phyloP scores from a whole-genome alignment of 2,888 invertebrate species.

The Lepeophtheirus nordmannii region DNA sequence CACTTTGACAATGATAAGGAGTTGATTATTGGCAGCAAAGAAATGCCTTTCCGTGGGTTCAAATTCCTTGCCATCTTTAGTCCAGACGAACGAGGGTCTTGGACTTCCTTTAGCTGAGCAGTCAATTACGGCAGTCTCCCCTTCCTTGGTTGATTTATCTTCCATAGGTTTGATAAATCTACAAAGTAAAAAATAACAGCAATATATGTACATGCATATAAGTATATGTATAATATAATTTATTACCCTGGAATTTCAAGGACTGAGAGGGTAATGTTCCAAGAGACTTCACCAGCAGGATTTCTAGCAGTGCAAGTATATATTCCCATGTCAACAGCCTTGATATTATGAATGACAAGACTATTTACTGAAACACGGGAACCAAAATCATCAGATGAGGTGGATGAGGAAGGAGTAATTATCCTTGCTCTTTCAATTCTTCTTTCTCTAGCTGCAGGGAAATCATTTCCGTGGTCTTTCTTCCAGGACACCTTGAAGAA shows the following conservation, averaged over 20 bases:
- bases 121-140: constrained; percentile 68
- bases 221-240: neutral
- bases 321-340: constrained; percentile 69
- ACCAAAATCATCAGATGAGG: constrained; percentile 8
- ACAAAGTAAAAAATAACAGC: neutral
- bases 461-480: constrained; percentile 71
- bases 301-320: constrained; percentile 88
- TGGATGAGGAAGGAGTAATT: constrained; percentile 42
- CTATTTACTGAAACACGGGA: constrained; percentile 64
- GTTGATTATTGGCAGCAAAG: constrained; percentile 68
- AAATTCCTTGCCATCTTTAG: constrained; percentile 51
- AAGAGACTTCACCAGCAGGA: constrained; percentile 65
- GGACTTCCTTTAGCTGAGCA: constrained; percentile 75
- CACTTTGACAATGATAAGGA: constrained; percentile 69
- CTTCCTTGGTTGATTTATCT: constrained; percentile 61
- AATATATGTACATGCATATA: neutral
- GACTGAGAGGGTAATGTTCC: constrained; percentile 71
- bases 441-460: constrained; percentile 82
- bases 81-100: constrained; percentile 63
- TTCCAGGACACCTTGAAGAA: constrained; percentile 53
- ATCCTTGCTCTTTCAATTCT: constrained; percentile 43
- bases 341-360: constrained; percentile 81
- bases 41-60: constrained; percentile 62
- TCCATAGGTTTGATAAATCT: constrained; percentile 70
- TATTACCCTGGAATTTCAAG: constrained; percentile 36